Percentiles rank a stretch among this genome's conserved stretches.
Conservation (phyloP, 1,140 invertebrate species). For the Ganaspis sp. region DNA sequence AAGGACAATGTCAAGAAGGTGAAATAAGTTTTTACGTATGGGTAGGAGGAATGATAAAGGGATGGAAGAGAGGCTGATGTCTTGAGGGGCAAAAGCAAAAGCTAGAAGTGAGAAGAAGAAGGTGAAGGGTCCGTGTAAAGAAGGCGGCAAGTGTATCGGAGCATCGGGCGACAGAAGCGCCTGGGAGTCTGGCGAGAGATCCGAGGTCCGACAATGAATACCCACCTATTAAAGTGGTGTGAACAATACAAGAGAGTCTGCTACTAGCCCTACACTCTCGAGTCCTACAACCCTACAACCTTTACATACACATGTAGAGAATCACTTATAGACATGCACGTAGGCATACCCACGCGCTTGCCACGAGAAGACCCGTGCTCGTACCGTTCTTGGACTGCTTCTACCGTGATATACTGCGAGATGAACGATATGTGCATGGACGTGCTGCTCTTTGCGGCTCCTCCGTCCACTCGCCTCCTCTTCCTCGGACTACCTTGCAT, state of each 20-base stretch:
- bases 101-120: constrained; percentile 28
- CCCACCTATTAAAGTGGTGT: constrained; percentile 70
- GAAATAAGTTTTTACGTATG: constrained; percentile 17
- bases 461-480: constrained; percentile 30
- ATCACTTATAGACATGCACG: constrained; percentile 4
- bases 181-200: constrained; percentile 57
- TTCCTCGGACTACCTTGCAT: constrained; percentile 42
- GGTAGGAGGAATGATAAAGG: not conserved
- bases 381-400: constrained; percentile 31
- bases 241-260: constrained; percentile 65
- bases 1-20: not conserved
- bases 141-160: constrained; percentile 45
- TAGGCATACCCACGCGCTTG: constrained; percentile 31
- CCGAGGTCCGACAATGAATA: constrained; percentile 67
- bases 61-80: constrained; percentile 16
- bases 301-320: constrained; percentile 12
- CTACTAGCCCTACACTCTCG: constrained; percentile 21
- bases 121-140: constrained; percentile 30
- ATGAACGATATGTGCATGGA: constrained; percentile 66
- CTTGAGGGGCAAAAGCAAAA: constrained; percentile 20
- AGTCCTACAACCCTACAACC: constrained; percentile 22
- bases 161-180: constrained; percentile 58
- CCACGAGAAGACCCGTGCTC: constrained; percentile 32
- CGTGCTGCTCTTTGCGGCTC: constrained; percentile 33
- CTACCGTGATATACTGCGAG: constrained; percentile 70